Conservation (phyloP, 2,113 vertebrate species). For the Cercopithecus mona region DNA sequence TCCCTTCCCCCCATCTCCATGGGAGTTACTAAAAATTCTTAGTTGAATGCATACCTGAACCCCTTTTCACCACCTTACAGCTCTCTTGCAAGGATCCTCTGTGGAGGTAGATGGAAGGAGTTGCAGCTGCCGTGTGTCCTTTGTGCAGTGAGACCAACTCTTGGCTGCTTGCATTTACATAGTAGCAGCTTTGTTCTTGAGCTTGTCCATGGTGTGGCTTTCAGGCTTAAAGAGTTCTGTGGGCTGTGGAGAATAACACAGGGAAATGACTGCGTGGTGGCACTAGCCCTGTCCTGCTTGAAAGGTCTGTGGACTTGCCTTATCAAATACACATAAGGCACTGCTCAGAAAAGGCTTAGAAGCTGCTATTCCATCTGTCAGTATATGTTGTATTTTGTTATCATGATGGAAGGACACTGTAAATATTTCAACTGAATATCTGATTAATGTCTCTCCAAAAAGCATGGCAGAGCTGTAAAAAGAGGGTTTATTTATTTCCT, state of each 20-base stretch:
- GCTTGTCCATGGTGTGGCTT: rapidly evolving
- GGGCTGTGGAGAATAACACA: rapidly evolving
- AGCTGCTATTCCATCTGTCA: conserved; percentile 70
- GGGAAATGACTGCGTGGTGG: rapidly evolving
- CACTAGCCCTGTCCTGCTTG: not conserved
- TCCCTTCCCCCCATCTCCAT: not conserved
- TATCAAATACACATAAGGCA: conserved; percentile 65
- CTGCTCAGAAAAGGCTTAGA: conserved; percentile 59
- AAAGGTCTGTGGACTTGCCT: conserved; percentile 43
- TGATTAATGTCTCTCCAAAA: conserved; percentile 44
- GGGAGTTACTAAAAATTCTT: not conserved
- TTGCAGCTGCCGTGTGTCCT: not conserved
- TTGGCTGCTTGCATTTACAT: not conserved
- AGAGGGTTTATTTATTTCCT: conserved; percentile 42
- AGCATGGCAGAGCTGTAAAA: conserved; percentile 25
- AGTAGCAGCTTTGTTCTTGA: not conserved
- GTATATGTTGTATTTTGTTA: conserved; percentile 67
- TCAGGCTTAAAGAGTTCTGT: not conserved
- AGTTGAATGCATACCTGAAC: not conserved
- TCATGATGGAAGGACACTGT: not conserved
- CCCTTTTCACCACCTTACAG: rapidly evolving
- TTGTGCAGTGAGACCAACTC: not conserved
- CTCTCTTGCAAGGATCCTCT: not conserved
- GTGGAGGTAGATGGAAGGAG: not conserved
- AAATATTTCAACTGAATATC: conserved; percentile 46